Evolutionary conservation across 2,797 vertebrate species (phyloP), one percentile per base, ranked within the genome.

Genomic region (Sphenopsis melanotis): DNA sequence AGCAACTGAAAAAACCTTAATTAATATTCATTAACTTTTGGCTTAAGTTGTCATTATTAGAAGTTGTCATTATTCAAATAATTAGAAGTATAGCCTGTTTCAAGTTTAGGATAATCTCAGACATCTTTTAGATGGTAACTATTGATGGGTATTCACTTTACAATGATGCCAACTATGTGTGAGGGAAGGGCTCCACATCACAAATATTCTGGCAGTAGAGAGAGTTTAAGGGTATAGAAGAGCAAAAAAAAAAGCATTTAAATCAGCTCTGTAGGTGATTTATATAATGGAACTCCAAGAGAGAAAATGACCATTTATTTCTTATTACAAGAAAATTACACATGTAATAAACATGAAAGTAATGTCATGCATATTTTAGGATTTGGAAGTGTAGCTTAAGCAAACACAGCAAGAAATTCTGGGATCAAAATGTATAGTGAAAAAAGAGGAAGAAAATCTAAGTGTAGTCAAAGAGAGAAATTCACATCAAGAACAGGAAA

Each of bases 321-420:
- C 46, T 50, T 50, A 50, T 50, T 42, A 39, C 47, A 59, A 49
- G 66, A 79, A 59, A 71, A 78, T 24, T 37, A 63, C 22, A 2
- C 10, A 18, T 44, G 23, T 86, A 86, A 83, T 72, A 75, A 84
- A 71, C 0, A 1, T 79, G 56, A 82, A 78, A 75, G 50, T 74
- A 82, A 72, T 72, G 37, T 37, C 74, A 66, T 85, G 36, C 89
- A 32, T 87, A 47, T 91, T 94, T 89, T 97, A 99, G 98, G 98
- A 99, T 96, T 95, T 99, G 92, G 98, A 99, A 92, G 97, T 98
- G 85, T 98, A 99, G 97, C 96, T 99, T 92, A 98, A 98, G 95
- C 78, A 98, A 93, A 98, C 98, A 34, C 97, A 98, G 21, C 98
- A 97, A 90, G 97, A 98, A 49, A 98, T 98, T 79, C 94, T 97